A percentile compares a stretch with the other conserved stretches of the same genome.
Conservation (phyloP, 37 sponge, comb jelly and placozoan genomes). For the Crambe crambe region DNA sequence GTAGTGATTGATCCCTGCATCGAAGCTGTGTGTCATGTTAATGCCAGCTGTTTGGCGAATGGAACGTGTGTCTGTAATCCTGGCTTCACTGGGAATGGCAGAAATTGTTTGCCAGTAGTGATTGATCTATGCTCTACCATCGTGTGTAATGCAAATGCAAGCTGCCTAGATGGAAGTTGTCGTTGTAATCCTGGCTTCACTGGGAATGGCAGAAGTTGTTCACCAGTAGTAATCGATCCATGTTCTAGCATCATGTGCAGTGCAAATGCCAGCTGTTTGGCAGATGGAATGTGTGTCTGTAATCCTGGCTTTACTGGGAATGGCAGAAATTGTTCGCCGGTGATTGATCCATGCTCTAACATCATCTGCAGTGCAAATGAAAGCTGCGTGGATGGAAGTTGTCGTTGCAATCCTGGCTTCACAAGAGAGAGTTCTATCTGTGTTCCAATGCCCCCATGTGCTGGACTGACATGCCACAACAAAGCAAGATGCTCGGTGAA, state of each 20-base stretch:
- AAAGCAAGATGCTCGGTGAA: too few relatives aligned
- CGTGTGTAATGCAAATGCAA: not conserved
- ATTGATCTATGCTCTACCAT: not conserved
- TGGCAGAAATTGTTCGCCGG: not conserved
- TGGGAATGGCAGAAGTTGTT: not conserved
- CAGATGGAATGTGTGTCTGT: slow-evolving; percentile 5
- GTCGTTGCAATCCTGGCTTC: not conserved
- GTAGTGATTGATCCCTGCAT: not conserved
- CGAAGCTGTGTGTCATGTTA: not conserved
- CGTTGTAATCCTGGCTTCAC: not conserved
- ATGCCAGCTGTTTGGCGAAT: too few relatives aligned
- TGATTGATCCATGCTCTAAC: not conserved
- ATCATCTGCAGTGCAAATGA: not conserved
- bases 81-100: not conserved
- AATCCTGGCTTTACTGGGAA: not conserved
- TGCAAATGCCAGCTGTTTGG: not conserved
- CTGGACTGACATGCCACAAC: too few relatives aligned
- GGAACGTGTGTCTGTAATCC: not conserved
- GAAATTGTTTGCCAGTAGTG: not conserved
- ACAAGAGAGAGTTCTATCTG: not conserved
- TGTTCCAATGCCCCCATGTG: not conserved
- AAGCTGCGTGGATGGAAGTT: not conserved
- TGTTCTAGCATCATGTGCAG: not conserved
- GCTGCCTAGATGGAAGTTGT: not conserved
- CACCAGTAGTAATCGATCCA: not conserved